Conservation (phyloP, 2,888 invertebrate genomes). For the Hyposoter didymator region DNA sequence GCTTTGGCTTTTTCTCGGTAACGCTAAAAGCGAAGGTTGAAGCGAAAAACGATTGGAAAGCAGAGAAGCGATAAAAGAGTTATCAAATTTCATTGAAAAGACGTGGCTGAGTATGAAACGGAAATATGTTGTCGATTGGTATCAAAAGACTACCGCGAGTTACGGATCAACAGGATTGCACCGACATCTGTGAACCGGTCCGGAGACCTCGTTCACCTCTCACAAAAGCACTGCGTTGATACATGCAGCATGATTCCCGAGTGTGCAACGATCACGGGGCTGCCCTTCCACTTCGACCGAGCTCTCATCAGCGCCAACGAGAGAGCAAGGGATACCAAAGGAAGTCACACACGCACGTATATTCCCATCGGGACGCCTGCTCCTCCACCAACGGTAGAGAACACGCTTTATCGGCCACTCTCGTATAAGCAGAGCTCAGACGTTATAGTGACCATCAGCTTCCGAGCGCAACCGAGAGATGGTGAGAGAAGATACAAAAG, state of each 20-base stretch:
- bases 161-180: conserved; percentile 65
- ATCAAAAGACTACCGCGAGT: conserved; percentile 49
- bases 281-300: conserved; percentile 62
- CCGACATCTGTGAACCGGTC: conserved; percentile 83
- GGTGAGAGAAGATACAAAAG: conserved; percentile 72
- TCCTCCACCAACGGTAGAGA: conserved; percentile 67
- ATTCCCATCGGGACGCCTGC: conserved; percentile 40
- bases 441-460: conserved; percentile 75
- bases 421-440: conserved; percentile 67
- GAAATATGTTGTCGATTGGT: conserved; percentile 20
- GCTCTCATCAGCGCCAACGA: conserved; percentile 40
- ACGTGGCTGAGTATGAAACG: conserved; percentile 10
- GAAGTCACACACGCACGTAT: conserved; percentile 46
- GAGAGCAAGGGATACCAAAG: conserved; percentile 32
- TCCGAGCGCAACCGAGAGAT: conserved; percentile 81
- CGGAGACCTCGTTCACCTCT: conserved; percentile 76
- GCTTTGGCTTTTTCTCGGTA: conserved; percentile 13
- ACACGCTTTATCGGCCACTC: conserved; percentile 80
- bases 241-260: conserved; percentile 50
- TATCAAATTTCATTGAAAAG: not conserved
- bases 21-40: conserved; percentile 28
- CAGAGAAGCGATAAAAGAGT: not conserved
- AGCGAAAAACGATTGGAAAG: conserved; percentile 24
- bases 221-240: conserved; percentile 49
- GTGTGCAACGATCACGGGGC: conserved; percentile 57